These are phyloP conservation scores for Mylabris sibirica DNA, from an alignment of 2,888 invertebrate genomes.

Conservation along the genomic window DNA sequence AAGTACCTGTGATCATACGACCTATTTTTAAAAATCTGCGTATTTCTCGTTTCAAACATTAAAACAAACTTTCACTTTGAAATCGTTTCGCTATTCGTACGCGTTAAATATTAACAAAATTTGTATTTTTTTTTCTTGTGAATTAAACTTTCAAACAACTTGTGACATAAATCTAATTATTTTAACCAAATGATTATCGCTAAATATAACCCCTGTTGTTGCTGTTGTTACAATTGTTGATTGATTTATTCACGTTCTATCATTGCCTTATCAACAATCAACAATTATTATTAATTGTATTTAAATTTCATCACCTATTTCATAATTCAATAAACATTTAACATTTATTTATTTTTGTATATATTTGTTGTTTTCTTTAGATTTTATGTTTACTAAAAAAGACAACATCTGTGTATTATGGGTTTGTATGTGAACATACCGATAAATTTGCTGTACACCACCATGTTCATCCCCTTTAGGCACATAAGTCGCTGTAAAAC, in stretches of 20 bases:
- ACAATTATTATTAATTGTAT: not conserved
- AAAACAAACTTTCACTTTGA: not conserved
- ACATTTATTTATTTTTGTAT: not conserved
- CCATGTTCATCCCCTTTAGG: slow-evolving; percentile 63
- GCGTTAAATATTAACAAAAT: not conserved
- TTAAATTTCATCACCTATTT: slow-evolving; percentile 3
- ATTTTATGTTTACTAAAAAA: not conserved
- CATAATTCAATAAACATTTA: not conserved
- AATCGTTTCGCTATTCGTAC: not conserved
- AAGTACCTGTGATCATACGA: not conserved
- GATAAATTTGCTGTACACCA: slow-evolving; percentile 72
- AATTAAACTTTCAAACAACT: not conserved
- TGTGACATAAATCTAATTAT: slow-evolving; percentile 4
- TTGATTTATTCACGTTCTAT: not conserved
- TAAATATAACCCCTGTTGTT: not conserved
- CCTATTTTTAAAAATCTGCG: not conserved
- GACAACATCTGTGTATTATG: not conserved
- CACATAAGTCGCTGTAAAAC: slow-evolving; percentile 80
- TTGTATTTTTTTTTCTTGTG: too few relatives aligned
- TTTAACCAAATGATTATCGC: not conserved
- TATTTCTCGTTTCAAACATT: not conserved
- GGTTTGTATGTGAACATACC: slow-evolving; percentile 66
- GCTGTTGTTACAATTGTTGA: too few relatives aligned
- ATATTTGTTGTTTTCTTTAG: not conserved
- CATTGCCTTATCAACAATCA: not conserved